phyloP scores from a whole-genome alignment of 2,888 invertebrate genomes.

The Drosophila rubida region DNA sequence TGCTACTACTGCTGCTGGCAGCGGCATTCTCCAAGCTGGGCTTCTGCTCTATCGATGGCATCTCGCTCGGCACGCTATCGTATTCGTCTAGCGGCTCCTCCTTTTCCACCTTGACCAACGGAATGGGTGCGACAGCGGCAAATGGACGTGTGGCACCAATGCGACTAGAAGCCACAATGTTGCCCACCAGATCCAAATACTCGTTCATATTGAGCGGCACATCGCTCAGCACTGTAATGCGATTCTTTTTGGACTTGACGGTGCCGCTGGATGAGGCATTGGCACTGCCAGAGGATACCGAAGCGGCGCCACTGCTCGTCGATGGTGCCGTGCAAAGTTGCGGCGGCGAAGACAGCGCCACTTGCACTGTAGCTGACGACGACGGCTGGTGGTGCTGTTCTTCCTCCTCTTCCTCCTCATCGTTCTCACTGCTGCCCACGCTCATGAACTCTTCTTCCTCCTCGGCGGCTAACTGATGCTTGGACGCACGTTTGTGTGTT shows the following conservation, averaged over 20 bases:
- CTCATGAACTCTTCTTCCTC: slow-evolving; percentile 78
- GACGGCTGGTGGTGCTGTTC: slow-evolving; percentile 21
- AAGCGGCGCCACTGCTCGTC: slow-evolving; percentile 52
- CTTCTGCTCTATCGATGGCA: slow-evolving; percentile 45
- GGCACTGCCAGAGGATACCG: neutral
- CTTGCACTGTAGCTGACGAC: slow-evolving; percentile 7
- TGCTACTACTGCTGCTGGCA: slow-evolving; percentile 36
- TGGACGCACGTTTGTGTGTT: slow-evolving; percentile 48
- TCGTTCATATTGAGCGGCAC: slow-evolving; percentile 84
- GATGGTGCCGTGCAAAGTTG: slow-evolving; percentile 55
- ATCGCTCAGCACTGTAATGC: slow-evolving; percentile 84
- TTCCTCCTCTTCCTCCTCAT: slow-evolving; percentile 25
- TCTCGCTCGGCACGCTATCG: slow-evolving; percentile 38
- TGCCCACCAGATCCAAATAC: slow-evolving; percentile 84
- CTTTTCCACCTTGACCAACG: slow-evolving; percentile 82
- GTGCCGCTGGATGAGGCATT: slow-evolving; percentile 39
- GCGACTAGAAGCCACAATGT: slow-evolving; percentile 84
- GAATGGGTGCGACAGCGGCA: slow-evolving; percentile 71
- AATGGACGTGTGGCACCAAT: slow-evolving; percentile 76
- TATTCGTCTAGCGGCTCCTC: slow-evolving; percentile 82
- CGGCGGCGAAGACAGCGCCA: slow-evolving; percentile 3
- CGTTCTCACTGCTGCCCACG: slow-evolving; percentile 69
- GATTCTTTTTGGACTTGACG: slow-evolving; percentile 75
- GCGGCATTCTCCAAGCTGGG: slow-evolving; percentile 47
- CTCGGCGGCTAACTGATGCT: slow-evolving; percentile 33